A percentile compares a stretch with the other conserved stretches of the same genome.
These are phyloP conservation scores for Salvelinus sp. DNA, from an alignment of 2,113 vertebrate species.

Conservation along the genomic window DNA sequence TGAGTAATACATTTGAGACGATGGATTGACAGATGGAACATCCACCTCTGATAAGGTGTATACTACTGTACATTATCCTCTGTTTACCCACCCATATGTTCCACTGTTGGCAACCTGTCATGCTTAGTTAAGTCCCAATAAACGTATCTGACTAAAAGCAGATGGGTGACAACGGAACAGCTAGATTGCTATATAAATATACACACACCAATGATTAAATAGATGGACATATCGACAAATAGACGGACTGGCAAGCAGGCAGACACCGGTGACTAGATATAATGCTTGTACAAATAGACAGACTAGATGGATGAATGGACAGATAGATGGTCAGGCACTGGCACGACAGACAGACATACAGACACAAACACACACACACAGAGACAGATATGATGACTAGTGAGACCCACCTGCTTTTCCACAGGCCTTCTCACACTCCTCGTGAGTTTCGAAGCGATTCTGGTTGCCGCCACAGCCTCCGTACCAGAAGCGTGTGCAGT, in stretches of 20 bases:
- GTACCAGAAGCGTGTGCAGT: constrained; percentile 91
- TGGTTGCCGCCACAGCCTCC: constrained; percentile 89
- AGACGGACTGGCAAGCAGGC: background rate
- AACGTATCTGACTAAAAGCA: background rate
- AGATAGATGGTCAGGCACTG: background rate
- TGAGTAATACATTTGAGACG: too few relatives aligned
- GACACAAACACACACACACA: background rate
- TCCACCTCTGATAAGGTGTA: too few relatives aligned
- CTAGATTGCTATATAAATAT: background rate
- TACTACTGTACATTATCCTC: too few relatives aligned
- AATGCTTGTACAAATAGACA: background rate
- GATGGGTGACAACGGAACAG: background rate
- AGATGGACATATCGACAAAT: background rate
- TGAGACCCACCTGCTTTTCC: constrained; percentile 75
- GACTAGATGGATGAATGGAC: background rate
- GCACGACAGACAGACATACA: too few relatives aligned
- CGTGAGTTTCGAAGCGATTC: constrained; percentile 85
- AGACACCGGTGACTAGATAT: background rate
- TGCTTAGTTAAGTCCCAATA: too few relatives aligned
- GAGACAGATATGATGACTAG: background rate
- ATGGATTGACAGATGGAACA: too few relatives aligned
- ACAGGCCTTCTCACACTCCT: constrained; percentile 85
- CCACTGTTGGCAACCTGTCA: too few relatives aligned
- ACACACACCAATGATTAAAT: background rate
- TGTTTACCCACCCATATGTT: too few relatives aligned